Percentiles rank a stretch among this genome's conserved stretches.
Evolutionary conservation across 2,888 invertebrate species (phyloP).

Genomic region (Nomada hirtipes): DNA sequence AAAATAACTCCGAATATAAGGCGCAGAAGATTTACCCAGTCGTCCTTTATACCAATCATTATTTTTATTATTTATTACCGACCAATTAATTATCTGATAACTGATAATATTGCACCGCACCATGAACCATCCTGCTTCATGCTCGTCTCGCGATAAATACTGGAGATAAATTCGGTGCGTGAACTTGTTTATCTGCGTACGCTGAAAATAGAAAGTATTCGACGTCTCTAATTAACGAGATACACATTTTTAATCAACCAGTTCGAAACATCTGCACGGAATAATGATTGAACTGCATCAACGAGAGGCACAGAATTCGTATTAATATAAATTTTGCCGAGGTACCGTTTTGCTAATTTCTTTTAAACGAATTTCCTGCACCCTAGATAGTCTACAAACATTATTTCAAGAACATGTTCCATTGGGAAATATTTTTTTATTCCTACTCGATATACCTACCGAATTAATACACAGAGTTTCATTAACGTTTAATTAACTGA

Average conservation of each 20-base stretch:
- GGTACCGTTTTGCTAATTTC: neutral
- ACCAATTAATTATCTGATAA: constrained; percentile 57
- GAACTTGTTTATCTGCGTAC: neutral
- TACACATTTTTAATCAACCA: constrained; percentile 9
- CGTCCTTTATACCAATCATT: neutral
- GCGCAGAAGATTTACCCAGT: neutral
- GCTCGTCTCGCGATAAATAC: constrained; percentile 4
- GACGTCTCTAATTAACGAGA: constrained; percentile 19
- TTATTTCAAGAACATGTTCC: neutral
- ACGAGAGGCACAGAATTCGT: neutral
- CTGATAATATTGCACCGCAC: neutral
- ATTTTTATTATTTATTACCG: constrained; percentile 45
- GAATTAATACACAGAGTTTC: neutral
- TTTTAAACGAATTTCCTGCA: neutral
- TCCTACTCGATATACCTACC: neutral
- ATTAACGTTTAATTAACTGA: constrained; percentile 9
- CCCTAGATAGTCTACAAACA: neutral
- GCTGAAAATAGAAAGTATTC: too few species aligned
- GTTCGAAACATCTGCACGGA: neutral
- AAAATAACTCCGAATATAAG: constrained; percentile 23
- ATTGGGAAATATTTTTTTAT: neutral
- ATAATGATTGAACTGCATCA: neutral
- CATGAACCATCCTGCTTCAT: neutral
- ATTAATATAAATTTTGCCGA: too few species aligned
- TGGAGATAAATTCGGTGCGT: neutral